Evolutionary conservation across 2,797 vertebrate species (phyloP).

Genomic region (Cyprinella venusta): DNA sequence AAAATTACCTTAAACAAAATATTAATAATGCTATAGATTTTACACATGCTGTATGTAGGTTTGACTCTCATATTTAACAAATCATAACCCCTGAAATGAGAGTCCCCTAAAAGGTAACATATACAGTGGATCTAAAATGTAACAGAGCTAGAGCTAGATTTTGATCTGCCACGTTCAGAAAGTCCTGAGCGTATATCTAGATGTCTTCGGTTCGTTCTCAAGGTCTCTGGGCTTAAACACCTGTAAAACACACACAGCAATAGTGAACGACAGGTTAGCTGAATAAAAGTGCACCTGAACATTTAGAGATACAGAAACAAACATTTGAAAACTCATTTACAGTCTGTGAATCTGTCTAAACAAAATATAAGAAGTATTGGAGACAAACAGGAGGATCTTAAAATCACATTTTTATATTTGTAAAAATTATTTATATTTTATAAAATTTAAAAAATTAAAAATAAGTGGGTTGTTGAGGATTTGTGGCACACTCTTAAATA

Average conservation of each 20-base stretch:
- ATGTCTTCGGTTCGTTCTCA: conserved; percentile 19
- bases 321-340: not conserved
- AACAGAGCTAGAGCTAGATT: conserved; percentile 8
- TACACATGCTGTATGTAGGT: not conserved
- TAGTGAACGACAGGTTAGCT: not conserved
- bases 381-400: not conserved
- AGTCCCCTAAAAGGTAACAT: conserved; percentile 5
- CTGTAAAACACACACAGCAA: conserved; percentile 35
- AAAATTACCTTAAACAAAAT: not conserved
- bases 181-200: conserved; percentile 24
- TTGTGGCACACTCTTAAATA: too few relatives aligned
- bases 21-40: conserved; percentile 22
- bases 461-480: too few relatives aligned
- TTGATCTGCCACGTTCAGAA: conserved; percentile 8
- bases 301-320: too few relatives aligned
- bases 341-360: not conserved
- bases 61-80: conserved; percentile 39
- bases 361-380: not conserved
- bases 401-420: not conserved
- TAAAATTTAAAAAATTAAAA: too few relatives aligned
- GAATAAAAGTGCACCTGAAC: not conserved
- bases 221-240: conserved; percentile 47
- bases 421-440: too few relatives aligned
- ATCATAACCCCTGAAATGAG: conserved; percentile 39
- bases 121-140: conserved; percentile 13